Conservation (phyloP, 2,113 vertebrate genomes). For the Lepus europaeus region DNA sequence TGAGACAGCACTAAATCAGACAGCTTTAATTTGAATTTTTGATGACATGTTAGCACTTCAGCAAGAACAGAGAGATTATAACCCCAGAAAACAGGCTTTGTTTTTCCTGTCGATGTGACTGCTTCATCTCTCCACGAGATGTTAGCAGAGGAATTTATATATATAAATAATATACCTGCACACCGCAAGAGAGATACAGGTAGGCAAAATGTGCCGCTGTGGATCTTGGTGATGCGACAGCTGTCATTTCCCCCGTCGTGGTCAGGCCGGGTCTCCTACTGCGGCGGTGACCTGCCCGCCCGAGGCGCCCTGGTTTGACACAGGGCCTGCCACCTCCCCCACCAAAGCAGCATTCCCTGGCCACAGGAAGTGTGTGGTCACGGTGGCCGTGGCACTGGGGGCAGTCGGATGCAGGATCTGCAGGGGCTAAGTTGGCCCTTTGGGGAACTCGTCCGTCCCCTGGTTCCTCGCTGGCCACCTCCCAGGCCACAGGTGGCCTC, state of each 20-base stretch:
- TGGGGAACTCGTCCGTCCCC: not conserved
- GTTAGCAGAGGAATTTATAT: conserved; percentile 10
- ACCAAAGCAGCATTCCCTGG: not conserved
- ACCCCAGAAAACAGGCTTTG: conserved; percentile 75
- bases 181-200: conserved; percentile 39
- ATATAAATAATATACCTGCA: not conserved
- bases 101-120: conserved; percentile 56
- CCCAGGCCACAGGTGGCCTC: not conserved
- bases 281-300: not conserved
- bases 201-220: conserved; percentile 59
- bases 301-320: not conserved
- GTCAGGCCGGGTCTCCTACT: conserved; percentile 40
- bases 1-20: conserved; percentile 75
- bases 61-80: conserved; percentile 71
- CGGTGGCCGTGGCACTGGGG: not conserved
- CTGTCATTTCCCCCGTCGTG: conserved; percentile 60
- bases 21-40: conserved; percentile 77
- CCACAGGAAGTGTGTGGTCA: not conserved
- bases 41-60: conserved; percentile 72
- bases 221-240: conserved; percentile 59
- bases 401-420: no score
- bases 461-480: not conserved
- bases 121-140: conserved; percentile 63
- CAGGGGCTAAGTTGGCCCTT: not conserved
- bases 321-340: not conserved